Conservation (phyloP, 2,888 invertebrate genomes). For the Hyalella azteca region DNA sequence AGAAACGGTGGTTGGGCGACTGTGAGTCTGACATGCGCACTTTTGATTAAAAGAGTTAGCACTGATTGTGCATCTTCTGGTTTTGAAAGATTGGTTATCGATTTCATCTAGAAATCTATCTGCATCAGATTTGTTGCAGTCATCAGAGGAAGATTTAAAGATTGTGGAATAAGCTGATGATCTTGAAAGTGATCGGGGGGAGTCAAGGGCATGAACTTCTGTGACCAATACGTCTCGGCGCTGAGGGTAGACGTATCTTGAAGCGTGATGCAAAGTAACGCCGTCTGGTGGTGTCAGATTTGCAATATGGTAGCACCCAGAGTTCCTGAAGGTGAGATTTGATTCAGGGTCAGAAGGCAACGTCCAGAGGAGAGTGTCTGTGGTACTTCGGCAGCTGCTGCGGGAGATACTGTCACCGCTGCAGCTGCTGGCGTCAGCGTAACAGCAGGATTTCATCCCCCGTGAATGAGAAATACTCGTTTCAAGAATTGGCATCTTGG, state of each 20-base stretch:
- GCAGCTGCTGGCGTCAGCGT: constrained; percentile 24
- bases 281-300: constrained; percentile 28
- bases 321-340: constrained; percentile 14
- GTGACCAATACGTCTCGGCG: background rate
- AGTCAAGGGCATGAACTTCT: background rate
- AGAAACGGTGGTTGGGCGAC: too few species aligned
- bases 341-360: background rate
- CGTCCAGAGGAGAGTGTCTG: constrained; percentile 23
- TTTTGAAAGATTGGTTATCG: too few species aligned
- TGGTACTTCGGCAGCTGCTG: constrained; percentile 16
- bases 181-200: background rate
- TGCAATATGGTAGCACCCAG: constrained; percentile 22
- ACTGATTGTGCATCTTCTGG: too few species aligned
- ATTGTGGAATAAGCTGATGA: too few species aligned
- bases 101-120: too few species aligned
- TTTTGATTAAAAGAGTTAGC: too few species aligned
- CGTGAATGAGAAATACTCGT: background rate
- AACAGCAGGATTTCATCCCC: background rate
- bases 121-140: too few species aligned
- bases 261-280: background rate
- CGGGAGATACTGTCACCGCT: constrained; percentile 14
- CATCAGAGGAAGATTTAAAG: too few species aligned
- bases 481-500: background rate
- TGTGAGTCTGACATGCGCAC: too few species aligned
- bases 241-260: background rate